phyloP scores from a whole-genome alignment of 2,797 vertebrate species.

The Heliangelus exortis region DNA sequence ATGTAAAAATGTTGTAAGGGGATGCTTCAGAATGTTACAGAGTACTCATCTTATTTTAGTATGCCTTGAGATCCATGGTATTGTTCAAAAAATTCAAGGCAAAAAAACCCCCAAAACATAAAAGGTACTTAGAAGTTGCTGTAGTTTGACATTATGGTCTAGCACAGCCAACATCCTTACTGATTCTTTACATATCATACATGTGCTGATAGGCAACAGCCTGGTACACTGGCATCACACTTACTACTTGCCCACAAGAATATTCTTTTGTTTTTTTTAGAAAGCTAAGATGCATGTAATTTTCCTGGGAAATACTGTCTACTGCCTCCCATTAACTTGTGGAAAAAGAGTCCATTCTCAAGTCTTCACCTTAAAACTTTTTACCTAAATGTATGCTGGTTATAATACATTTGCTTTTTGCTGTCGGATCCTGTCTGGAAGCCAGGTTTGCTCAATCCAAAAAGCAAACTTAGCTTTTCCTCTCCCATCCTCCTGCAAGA shows the following conservation, averaged over 20 bases:
- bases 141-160: neutral
- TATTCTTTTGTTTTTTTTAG: neutral
- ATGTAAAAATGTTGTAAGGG: fast-evolving
- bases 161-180: neutral
- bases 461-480: neutral
- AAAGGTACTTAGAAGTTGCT: neutral
- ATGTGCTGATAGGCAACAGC: neutral
- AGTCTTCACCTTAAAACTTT: neutral
- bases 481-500: fast-evolving
- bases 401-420: neutral
- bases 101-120: neutral
- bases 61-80: neutral
- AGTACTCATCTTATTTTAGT: neutral
- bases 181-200: neutral
- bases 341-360: neutral
- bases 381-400: fast-evolving
- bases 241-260: neutral
- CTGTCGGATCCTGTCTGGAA: neutral
- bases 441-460: neutral
- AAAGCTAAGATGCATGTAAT: no score
- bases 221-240: neutral
- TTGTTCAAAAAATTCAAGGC: neutral
- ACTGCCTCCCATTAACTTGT: neutral
- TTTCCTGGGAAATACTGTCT: neutral
- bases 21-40: neutral